phyloP scores from a whole-genome alignment of 1,140 invertebrate genomes.

The Scaptomyza graminum region DNA sequence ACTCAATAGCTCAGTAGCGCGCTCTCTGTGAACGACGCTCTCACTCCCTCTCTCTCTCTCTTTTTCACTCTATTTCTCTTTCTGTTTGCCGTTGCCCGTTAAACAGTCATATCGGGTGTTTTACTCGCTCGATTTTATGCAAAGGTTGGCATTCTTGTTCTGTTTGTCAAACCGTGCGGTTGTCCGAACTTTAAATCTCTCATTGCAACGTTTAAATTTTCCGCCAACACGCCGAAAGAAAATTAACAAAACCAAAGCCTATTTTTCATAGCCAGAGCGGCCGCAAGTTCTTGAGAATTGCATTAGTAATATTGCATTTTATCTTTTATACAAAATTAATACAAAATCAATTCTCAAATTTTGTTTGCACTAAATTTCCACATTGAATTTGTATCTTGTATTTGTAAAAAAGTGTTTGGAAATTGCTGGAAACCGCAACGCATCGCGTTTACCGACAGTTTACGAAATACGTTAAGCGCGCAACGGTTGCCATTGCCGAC shows the following conservation, averaged over 20 bases:
- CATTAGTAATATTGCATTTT: slow-evolving; percentile 82
- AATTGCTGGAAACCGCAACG: slow-evolving; percentile 50
- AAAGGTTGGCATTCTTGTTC: slow-evolving; percentile 83
- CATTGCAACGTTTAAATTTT: slow-evolving; percentile 30
- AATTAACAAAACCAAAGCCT: slow-evolving; percentile 31
- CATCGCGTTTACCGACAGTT: slow-evolving; percentile 48
- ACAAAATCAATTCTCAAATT: slow-evolving; percentile 50
- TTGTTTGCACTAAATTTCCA: slow-evolving; percentile 68
- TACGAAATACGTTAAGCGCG: slow-evolving; percentile 39
- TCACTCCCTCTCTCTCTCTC: slow-evolving; percentile 23
- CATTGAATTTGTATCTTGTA: slow-evolving; percentile 75
- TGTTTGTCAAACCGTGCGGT: slow-evolving; percentile 80
- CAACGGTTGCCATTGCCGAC: slow-evolving; percentile 48
- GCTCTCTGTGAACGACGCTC: slow-evolving; percentile 1
- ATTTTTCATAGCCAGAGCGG: slow-evolving; percentile 43
- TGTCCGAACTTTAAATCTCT: slow-evolving; percentile 61
- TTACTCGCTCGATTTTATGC: slow-evolving; percentile 67
- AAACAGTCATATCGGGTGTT: slow-evolving; percentile 52
- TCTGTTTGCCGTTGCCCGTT: slow-evolving; percentile 27
- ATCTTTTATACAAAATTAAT: slow-evolving; percentile 50
- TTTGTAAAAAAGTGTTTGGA: slow-evolving; percentile 73
- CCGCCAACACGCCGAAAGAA: not conserved
- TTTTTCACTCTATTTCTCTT: slow-evolving; percentile 18
- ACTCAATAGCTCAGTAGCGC: not conserved
- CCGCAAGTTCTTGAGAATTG: slow-evolving; percentile 57